phyloP scores from a whole-genome alignment of 2,113 vertebrate genomes.

The Neoarius graeffei region DNA sequence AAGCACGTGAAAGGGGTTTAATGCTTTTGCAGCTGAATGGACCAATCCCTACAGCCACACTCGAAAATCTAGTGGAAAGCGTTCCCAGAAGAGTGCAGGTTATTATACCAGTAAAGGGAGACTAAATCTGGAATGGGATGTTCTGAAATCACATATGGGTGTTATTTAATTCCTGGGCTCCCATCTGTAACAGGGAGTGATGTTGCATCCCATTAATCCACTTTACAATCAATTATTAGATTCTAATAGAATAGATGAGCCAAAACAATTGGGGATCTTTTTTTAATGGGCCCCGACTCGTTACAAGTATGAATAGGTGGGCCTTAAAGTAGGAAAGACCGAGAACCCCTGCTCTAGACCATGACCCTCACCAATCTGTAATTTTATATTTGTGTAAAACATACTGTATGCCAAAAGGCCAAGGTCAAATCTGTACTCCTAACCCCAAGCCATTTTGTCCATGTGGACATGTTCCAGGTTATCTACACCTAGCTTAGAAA shows the following conservation, averaged over 20 bases:
- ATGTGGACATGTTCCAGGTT: not conserved
- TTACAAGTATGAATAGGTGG: no score
- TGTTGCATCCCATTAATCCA: no score
- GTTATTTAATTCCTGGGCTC: no score
- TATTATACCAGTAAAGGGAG: not conserved
- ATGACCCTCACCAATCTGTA: not conserved
- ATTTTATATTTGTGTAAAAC: not conserved
- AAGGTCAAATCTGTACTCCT: not conserved
- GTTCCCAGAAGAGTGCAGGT: not conserved
- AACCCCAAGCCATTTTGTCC: not conserved
- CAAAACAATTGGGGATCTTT: no score
- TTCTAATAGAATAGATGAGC: no score
- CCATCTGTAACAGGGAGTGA: no score
- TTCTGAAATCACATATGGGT: no score
- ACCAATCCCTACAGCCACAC: not conserved
- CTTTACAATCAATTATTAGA: no score
- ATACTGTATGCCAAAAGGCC: not conserved
- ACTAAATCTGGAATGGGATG: not conserved
- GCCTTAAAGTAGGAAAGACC: no score
- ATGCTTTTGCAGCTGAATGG: not conserved
- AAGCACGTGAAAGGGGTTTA: not conserved
- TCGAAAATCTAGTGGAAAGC: not conserved
- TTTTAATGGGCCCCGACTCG: no score
- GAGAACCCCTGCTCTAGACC: not conserved
- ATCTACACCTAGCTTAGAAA: not conserved